Conservation (phyloP, 2,888 invertebrate species). For the Drosophila meridiana region DNA sequence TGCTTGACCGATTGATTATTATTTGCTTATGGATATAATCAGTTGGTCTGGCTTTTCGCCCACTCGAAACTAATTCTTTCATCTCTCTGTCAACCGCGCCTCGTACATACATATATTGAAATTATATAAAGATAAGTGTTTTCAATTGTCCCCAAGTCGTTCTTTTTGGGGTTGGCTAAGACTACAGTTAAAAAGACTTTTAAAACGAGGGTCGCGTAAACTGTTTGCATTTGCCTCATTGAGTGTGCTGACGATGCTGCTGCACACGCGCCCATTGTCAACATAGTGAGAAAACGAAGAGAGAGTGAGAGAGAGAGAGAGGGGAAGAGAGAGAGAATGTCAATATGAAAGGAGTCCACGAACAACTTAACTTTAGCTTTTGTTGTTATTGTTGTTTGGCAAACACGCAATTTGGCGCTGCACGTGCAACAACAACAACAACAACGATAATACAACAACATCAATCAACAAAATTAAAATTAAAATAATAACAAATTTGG, state of each 20-base stretch:
- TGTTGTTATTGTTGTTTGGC: constrained; percentile 57
- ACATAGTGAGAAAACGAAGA: constrained; percentile 35
- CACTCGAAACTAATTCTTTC: constrained; percentile 22
- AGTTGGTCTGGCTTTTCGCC: not conserved
- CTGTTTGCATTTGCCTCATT: constrained; percentile 74
- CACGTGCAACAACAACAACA: constrained; percentile 62
- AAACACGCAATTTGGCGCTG: constrained; percentile 71
- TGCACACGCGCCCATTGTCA: constrained; percentile 74
- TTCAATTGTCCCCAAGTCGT: constrained; percentile 12
- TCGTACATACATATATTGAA: constrained; percentile 16
- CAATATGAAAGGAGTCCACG: constrained; percentile 44
- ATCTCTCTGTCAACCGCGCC: constrained; percentile 21
- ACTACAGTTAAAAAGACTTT: constrained; percentile 29
- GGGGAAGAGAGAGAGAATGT: constrained; percentile 14
- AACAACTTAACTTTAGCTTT: constrained; percentile 52
- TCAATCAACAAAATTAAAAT: constrained; percentile 73
- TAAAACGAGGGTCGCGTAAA: constrained; percentile 73
- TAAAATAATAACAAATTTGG: constrained; percentile 70
- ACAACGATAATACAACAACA: constrained; percentile 12
- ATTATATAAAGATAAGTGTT: constrained; percentile 50
- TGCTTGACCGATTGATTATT: constrained; percentile 2
- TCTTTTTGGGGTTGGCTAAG: constrained; percentile 35
- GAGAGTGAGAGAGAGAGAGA: not conserved
- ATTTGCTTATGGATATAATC: not conserved
- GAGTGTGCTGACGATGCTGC: constrained; percentile 50